Percentiles rank a stretch among this genome's conserved stretches.
Conservation (phyloP, 2,113 vertebrate species). For the Cranoglanis bouderius region DNA sequence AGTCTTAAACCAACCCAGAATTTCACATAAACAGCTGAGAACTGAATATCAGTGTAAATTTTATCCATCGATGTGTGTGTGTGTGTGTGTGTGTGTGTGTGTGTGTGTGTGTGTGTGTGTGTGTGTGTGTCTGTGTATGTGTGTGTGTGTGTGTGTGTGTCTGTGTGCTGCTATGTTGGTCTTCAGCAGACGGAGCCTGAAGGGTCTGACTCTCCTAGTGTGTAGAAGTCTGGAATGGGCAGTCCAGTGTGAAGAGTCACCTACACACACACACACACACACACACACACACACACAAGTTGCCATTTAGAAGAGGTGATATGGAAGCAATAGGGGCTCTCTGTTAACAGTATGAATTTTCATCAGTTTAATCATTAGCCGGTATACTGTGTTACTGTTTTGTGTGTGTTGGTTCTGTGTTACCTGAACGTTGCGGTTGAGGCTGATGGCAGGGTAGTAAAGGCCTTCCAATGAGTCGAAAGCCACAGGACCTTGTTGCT, state of each 20-base stretch:
- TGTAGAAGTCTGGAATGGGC: slow-evolving; percentile 92
- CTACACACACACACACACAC: slow-evolving; percentile 66
- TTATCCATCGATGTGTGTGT: slow-evolving; percentile 27
- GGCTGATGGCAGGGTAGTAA: slow-evolving; percentile 93
- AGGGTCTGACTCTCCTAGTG: slow-evolving; percentile 77
- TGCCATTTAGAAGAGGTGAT: not conserved
- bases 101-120: not conserved
- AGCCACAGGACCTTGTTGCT: slow-evolving; percentile 95
- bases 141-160: slow-evolving; percentile 2
- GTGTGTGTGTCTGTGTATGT: slow-evolving; percentile 20
- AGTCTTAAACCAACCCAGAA: slow-evolving; percentile 9
- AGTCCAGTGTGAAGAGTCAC: slow-evolving; percentile 94
- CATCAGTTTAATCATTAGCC: not conserved
- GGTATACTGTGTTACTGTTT: not conserved
- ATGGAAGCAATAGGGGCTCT: not conserved
- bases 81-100: slow-evolving; percentile 20
- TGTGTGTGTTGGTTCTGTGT: not conserved
- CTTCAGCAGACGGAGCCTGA: slow-evolving; percentile 73
- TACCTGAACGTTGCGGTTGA: slow-evolving; percentile 98
- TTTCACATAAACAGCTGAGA: slow-evolving; percentile 10
- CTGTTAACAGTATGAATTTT: not conserved
- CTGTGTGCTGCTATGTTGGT: not conserved
- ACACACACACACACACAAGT: slow-evolving; percentile 7
- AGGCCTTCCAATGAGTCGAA: slow-evolving; percentile 91
- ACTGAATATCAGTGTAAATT: slow-evolving; percentile 16